Base-by-base conservation (phyloP, 2,888 invertebrate species). In the Apantesis nais region DNA sequence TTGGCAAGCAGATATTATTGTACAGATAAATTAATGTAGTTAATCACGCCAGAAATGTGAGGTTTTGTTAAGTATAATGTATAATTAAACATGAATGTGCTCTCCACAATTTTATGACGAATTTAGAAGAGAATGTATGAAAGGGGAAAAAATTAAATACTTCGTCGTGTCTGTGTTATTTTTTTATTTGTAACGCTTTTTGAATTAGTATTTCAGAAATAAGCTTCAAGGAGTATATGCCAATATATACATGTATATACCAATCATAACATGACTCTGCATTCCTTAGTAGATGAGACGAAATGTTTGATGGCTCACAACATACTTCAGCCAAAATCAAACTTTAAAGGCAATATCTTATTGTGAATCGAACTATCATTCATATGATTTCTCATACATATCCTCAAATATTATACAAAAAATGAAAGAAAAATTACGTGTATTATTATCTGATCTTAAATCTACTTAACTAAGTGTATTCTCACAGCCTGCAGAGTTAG, bases 81-180 rank as follows among this genome's bases (percentile, higher is more conserved):
- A 90, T 91, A 88, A 92, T 91, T 93, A 92, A 90, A 91, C 79
- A 91, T 95, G 93, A 92, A 95, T 95, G 94, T 95, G 94, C 94
- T 94, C 94, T 93, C 91, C 92, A 92, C 92, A 93, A 92, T 94
- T 93, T 91, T 91, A 93, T 92, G 94, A 94, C 94, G 94, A 95
- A 95, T 94, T 93, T 93, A 94, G 94, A 94, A 94, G 92, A 93
- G 90, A 94, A 90, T 95, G 95, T 95, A 95, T 91, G 93, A 93
- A 93, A 94, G 90, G 90, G 86, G 86, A 93, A 93, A 92, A 92
- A 91, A 94, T 93, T 94, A 94, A 95, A 95, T 94, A 94, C 89
- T 94, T 95, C 95, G 95, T 95, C 95, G 94, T 95, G 94, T 95
- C 95, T 89, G 85, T 85, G 90, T 87, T 87, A 85, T 85, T 90